These are phyloP conservation scores for Zaprionus davidi DNA, from an alignment of 1,140 invertebrate species.

Conservation along the genomic window DNA sequence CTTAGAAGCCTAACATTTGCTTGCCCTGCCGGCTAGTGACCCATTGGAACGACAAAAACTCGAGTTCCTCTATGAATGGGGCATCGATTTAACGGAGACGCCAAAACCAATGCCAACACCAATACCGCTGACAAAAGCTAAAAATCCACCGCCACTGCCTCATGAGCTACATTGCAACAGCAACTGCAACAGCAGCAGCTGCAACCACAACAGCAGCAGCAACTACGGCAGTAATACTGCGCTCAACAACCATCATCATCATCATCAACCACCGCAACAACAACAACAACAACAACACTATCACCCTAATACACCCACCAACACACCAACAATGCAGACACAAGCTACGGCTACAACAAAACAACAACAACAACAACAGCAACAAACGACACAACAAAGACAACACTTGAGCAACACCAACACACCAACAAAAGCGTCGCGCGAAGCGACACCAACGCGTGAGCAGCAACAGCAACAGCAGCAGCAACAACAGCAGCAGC, in stretches of 20 bases:
- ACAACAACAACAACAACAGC: slow-evolving; percentile 49
- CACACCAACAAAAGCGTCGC: slow-evolving; percentile 69
- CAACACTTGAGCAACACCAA: slow-evolving; percentile 57
- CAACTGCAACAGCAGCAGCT: slow-evolving; percentile 44
- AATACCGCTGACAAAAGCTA: slow-evolving; percentile 84
- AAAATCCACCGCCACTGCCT: slow-evolving; percentile 84
- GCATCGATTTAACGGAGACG: slow-evolving; percentile 87
- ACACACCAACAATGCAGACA: slow-evolving; percentile 27
- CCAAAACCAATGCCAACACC: slow-evolving; percentile 84
- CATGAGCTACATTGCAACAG: slow-evolving; percentile 64
- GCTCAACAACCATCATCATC: slow-evolving; percentile 58
- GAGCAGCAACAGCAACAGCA: slow-evolving; percentile 28
- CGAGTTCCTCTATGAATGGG: slow-evolving; percentile 86
- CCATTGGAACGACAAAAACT: slow-evolving; percentile 85
- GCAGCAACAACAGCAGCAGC: slow-evolving; percentile 45
- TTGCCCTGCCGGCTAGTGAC: slow-evolving; percentile 91
- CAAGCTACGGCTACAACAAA: slow-evolving; percentile 47
- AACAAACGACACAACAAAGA: slow-evolving; percentile 9
- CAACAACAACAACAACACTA: slow-evolving; percentile 60
- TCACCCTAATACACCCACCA: slow-evolving; percentile 42
- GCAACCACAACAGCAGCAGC: slow-evolving; percentile 42
- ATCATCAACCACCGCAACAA: slow-evolving; percentile 49
- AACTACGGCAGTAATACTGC: slow-evolving; percentile 66
- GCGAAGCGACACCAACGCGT: slow-evolving; percentile 68
- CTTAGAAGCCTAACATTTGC: slow-evolving; percentile 94